Conservation (phyloP, 2,797 vertebrate species). For the Sciaenops ocellatus region DNA sequence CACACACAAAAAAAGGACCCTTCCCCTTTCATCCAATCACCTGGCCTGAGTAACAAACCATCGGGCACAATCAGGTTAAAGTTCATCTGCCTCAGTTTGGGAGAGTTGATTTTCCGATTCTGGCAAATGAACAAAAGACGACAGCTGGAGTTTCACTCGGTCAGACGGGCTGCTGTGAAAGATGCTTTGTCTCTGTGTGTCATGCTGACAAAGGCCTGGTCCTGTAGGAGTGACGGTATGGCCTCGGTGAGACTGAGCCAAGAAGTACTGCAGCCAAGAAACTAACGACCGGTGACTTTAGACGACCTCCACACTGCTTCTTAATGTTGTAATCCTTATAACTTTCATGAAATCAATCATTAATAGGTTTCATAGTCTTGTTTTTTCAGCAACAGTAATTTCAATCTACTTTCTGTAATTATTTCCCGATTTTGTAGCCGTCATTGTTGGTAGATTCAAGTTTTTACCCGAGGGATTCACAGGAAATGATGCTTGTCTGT, state of each 20-base stretch:
- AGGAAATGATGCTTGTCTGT: too few species aligned
- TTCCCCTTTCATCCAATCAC: background rate
- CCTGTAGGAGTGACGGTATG: background rate
- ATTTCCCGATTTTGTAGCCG: background rate
- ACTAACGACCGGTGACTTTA: background rate
- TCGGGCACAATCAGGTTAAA: background rate
- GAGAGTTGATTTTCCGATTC: slow-evolving; percentile 21
- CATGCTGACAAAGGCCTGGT: slow-evolving; percentile 10
- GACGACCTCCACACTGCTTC: background rate
- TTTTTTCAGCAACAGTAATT: background rate
- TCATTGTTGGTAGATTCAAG: background rate
- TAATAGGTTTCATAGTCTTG: background rate
- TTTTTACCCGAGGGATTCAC: background rate
- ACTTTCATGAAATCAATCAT: background rate
- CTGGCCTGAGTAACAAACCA: too few species aligned
- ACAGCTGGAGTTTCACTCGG: slow-evolving; percentile 10
- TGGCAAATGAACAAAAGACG: slow-evolving; percentile 24
- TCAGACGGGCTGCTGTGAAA: slow-evolving; percentile 23
- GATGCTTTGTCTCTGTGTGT: slow-evolving; percentile 23
- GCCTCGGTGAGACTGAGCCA: background rate
- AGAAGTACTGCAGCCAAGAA: background rate
- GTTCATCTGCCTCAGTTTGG: background rate
- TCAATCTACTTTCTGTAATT: background rate
- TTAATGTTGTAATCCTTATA: background rate
- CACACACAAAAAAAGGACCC: background rate